phyloP scores from a whole-genome alignment of 2,797 vertebrate genomes.

The Chanos chanos region DNA sequence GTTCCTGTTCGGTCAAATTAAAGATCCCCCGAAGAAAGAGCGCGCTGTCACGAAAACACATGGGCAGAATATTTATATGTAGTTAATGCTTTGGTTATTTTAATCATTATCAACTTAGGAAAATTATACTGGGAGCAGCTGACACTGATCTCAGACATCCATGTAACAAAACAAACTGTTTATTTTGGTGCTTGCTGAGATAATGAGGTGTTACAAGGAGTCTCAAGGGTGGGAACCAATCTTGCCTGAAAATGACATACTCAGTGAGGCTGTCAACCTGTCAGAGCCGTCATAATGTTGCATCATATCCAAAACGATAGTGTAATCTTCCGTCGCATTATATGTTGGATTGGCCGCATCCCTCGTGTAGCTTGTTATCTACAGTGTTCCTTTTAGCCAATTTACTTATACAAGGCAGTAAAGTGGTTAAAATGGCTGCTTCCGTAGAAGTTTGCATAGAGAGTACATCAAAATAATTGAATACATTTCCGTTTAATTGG shows the following conservation, averaged over 20 bases:
- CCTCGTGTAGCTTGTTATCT: conserved; percentile 12
- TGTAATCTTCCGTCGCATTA: too few relatives aligned
- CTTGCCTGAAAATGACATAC: conserved; percentile 25
- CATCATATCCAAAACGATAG: conserved; percentile 4
- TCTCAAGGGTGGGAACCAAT: conserved; percentile 11
- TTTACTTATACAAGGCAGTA: conserved; percentile 31
- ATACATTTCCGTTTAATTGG: conserved; percentile 66
- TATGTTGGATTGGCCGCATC: too few relatives aligned
- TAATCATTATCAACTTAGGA: conserved; percentile 3
- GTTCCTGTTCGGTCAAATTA: conserved; percentile 21
- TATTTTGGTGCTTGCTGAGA: conserved; percentile 14
- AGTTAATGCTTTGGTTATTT: conserved; percentile 19
- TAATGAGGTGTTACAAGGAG: not conserved
- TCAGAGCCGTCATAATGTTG: conserved; percentile 19
- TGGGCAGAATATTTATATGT: conserved; percentile 21
- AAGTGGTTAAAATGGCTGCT: conserved; percentile 26
- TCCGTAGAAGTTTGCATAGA: conserved; percentile 33
- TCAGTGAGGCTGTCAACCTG: conserved; percentile 6
- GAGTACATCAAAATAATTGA: conserved; percentile 59
- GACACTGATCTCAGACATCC: conserved; percentile 17
- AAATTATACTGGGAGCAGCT: conserved; percentile 25
- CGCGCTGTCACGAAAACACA: conserved; percentile 16
- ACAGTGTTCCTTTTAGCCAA: conserved; percentile 33
- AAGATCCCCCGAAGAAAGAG: conserved; percentile 6
- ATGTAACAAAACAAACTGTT: conserved; percentile 18